Evolutionary conservation across 2,113 vertebrate genomes (phyloP).

Genomic region (Barbus barbus): DNA sequence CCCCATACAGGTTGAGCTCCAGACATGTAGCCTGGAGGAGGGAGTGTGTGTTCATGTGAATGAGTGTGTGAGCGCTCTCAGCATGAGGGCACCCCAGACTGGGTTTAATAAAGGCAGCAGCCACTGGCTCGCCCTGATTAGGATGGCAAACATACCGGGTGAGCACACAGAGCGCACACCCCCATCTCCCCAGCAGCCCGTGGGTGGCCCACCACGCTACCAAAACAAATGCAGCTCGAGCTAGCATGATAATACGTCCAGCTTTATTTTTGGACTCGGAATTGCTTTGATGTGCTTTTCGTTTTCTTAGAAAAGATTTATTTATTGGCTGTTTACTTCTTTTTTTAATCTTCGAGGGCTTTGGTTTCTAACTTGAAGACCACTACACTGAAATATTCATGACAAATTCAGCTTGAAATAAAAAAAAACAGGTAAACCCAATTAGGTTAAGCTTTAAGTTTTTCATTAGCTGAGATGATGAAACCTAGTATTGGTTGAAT

Average conservation of each 20-base stretch:
- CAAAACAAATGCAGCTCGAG: slow-evolving; percentile 51
- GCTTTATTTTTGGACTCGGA: slow-evolving; percentile 41
- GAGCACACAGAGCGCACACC: slow-evolving; percentile 48
- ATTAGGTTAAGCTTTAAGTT: neutral
- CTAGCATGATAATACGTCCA: slow-evolving; percentile 20
- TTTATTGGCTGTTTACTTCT: neutral
- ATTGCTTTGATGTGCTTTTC: slow-evolving; percentile 34
- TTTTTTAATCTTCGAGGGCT: neutral
- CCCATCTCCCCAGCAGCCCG: slow-evolving; percentile 54
- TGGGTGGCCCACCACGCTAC: slow-evolving; percentile 64
- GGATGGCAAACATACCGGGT: slow-evolving; percentile 67
- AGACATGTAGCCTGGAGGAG: slow-evolving; percentile 71
- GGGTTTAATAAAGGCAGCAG: slow-evolving; percentile 67
- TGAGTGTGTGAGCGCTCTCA: slow-evolving; percentile 62
- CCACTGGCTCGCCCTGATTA: slow-evolving; percentile 73
- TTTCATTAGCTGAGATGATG: neutral
- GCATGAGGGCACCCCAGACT: slow-evolving; percentile 67
- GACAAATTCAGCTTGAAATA: neutral
- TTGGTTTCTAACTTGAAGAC: neutral
- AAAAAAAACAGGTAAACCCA: neutral
- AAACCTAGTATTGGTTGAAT: neutral
- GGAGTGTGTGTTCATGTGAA: slow-evolving; percentile 48
- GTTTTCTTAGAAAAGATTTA: neutral
- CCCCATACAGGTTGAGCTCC: slow-evolving; percentile 58
- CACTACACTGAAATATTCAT: neutral